These are phyloP conservation scores for Hoplias malabaricus DNA, from an alignment of 2,113 vertebrate species.

Conservation along the genomic window DNA sequence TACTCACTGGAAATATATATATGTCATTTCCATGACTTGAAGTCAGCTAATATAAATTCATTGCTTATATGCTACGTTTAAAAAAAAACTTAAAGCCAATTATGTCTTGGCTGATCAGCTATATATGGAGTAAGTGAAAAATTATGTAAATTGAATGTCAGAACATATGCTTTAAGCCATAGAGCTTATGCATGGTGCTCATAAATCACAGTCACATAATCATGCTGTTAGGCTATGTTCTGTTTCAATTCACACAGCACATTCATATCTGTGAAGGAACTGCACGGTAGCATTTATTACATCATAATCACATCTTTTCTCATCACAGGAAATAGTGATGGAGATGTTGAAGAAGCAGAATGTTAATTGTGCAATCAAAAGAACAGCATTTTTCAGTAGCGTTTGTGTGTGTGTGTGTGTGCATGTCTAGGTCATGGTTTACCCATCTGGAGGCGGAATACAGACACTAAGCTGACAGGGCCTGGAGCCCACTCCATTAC, in stretches of 20 bases:
- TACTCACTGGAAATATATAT: too few species aligned
- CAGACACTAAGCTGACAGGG: not conserved
- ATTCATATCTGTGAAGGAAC: too few species aligned
- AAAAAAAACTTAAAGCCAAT: too few species aligned
- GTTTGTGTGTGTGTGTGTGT: not conserved
- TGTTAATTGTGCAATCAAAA: not conserved
- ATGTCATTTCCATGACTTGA: too few species aligned
- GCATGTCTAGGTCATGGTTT: not conserved
- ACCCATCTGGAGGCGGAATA: not conserved
- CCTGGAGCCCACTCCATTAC: not conserved
- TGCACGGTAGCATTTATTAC: not conserved
- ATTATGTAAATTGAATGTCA: too few species aligned
- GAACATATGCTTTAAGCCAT: not conserved
- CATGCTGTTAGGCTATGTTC: not conserved
- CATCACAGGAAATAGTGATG: too few species aligned
- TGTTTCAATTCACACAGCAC: not conserved
- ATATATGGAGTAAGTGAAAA: too few species aligned
- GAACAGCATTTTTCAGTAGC: not conserved
- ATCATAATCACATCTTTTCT: too few species aligned
- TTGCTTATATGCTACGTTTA: too few species aligned
- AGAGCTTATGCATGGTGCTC: not conserved
- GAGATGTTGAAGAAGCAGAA: not conserved
- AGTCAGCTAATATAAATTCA: too few species aligned
- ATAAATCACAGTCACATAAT: not conserved
- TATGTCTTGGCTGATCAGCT: too few species aligned